Evolutionary conservation across 2,797 vertebrate species (phyloP).

Genomic region (Cyprinella venusta): DNA sequence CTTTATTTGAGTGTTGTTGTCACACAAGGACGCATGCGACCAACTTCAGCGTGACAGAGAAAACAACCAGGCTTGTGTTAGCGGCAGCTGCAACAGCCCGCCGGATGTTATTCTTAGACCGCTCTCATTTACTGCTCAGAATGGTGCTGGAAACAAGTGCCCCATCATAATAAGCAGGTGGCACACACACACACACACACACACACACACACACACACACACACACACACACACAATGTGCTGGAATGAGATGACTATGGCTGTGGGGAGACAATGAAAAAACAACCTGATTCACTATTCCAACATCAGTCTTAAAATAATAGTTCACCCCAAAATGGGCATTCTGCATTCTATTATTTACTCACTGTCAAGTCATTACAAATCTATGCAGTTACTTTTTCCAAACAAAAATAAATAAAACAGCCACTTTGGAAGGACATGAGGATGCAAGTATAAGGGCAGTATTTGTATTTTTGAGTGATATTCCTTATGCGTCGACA

Average conservation of each 20-base stretch:
- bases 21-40: constrained; percentile 58
- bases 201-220: constrained; percentile 25
- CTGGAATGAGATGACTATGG: constrained; percentile 19
- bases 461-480: not conserved
- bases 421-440: not conserved
- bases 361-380: not conserved
- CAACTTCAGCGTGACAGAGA: constrained; percentile 64
- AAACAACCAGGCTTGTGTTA: constrained; percentile 70
- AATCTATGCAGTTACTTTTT: not conserved
- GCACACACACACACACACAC: constrained; percentile 39
- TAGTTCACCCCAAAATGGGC: not conserved
- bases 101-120: constrained; percentile 76
- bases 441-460: not conserved
- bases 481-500: not conserved
- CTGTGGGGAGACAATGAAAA: constrained; percentile 10
- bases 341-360: not conserved
- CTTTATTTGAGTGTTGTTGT: constrained; percentile 42
- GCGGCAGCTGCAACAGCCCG: constrained; percentile 65
- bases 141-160: constrained; percentile 64
- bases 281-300: constrained; percentile 1
- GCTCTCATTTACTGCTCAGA: constrained; percentile 56
- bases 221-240: constrained; percentile 4
- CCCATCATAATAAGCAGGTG: constrained; percentile 71
- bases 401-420: not conserved
- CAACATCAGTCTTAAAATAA: not conserved